A percentile compares a stretch with the other conserved stretches of the same genome.
These are phyloP conservation scores for Halcyon leucocephala DNA, from an alignment of 2,797 vertebrate genomes.

Conservation along the genomic window DNA sequence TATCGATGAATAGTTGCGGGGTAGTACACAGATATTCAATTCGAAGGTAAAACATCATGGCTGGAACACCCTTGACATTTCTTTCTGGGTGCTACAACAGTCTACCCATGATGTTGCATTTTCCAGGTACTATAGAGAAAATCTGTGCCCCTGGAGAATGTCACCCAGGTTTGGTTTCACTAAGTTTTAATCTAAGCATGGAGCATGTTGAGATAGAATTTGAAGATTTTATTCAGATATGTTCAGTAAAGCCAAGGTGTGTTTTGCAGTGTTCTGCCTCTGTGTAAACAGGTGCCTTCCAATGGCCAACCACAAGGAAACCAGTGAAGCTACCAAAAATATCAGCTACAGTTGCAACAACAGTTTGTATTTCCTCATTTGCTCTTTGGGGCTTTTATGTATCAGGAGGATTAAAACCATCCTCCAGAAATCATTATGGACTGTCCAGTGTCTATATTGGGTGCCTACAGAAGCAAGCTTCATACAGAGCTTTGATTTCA, in stretches of 20 bases:
- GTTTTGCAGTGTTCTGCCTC: neutral
- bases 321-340: neutral
- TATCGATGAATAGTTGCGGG: neutral
- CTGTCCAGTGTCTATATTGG: neutral
- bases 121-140: neutral
- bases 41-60: neutral
- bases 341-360: neutral
- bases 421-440: neutral
- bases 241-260: neutral
- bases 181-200: neutral
- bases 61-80: neutral
- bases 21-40: neutral
- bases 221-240: neutral
- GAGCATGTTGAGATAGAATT: neutral
- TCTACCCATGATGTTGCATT: neutral
- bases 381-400: neutral
- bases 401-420: neutral
- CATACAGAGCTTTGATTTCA: neutral
- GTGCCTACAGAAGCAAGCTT: neutral
- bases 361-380: neutral
- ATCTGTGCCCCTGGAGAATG: neutral
- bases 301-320: neutral
- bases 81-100: neutral
- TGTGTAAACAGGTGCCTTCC: neutral
- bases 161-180: neutral